A percentile compares a stretch with the other conserved stretches of the same genome.
phyloP scores from a whole-genome alignment of 1,140 invertebrate species.

The Rhopalosiphum maidis region DNA sequence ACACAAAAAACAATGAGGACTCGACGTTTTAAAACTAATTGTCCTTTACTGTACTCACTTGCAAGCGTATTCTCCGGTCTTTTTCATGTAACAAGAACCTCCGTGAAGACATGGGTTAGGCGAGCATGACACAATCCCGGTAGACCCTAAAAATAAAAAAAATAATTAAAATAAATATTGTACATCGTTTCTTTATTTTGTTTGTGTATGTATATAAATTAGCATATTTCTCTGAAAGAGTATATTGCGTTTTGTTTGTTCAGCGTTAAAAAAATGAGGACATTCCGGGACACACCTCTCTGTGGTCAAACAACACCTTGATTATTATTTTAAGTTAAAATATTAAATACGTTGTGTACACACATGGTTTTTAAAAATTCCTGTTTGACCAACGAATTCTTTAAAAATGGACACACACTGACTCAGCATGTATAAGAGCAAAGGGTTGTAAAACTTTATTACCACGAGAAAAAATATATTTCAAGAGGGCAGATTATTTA shows the following conservation, averaged over 20 bases:
- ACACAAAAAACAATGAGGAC: not conserved
- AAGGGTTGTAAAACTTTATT: constrained; percentile 34
- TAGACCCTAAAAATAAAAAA: constrained; percentile 37
- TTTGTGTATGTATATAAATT: constrained; percentile 32
- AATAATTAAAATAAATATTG: constrained; percentile 42
- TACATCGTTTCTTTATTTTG: not conserved
- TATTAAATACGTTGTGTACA: constrained; percentile 18
- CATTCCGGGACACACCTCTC: constrained; percentile 20
- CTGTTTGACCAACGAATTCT: constrained; percentile 27
- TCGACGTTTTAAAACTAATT: not conserved
- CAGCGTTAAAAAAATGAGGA: constrained; percentile 14
- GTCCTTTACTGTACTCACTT: constrained; percentile 36
- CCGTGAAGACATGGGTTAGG: constrained; percentile 53
- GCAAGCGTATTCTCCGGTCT: constrained; percentile 54
- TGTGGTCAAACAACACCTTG: constrained; percentile 48
- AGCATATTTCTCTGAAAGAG: constrained; percentile 38
- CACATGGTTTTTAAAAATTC: constrained; percentile 36
- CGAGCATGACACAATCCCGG: constrained; percentile 52
- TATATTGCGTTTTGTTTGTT: constrained; percentile 40
- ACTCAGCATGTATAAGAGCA: not conserved
- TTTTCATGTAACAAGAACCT: constrained; percentile 51
- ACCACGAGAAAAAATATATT: not conserved
- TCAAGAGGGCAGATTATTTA: constrained; percentile 8
- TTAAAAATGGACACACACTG: not conserved
- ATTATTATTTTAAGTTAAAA: constrained; percentile 32